phyloP scores from a whole-genome alignment of 2,797 vertebrate species.

The Alectoris magna region DNA sequence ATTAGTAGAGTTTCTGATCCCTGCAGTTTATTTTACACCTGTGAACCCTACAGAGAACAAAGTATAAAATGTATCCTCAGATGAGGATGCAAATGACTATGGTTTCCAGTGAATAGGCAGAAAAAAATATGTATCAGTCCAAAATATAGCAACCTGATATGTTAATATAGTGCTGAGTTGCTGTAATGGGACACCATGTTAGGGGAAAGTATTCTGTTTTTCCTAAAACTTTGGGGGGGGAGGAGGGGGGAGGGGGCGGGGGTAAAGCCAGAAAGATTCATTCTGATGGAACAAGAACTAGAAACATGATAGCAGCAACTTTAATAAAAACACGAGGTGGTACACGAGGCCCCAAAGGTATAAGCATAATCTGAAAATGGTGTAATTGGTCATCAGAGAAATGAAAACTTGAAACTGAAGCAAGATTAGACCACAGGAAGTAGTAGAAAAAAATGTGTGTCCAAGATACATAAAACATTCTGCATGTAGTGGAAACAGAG shows the following conservation, averaged over 20 bases:
- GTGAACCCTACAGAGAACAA: neutral
- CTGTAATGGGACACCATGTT: neutral
- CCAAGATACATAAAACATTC: neutral
- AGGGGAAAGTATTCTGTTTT: neutral
- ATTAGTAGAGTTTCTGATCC: neutral
- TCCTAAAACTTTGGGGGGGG: neutral
- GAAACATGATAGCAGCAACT: neutral
- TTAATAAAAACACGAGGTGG: neutral
- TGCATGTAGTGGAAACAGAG: neutral
- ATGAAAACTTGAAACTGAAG: neutral
- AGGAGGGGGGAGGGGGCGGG: too few species aligned
- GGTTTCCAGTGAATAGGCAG: neutral
- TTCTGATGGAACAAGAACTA: neutral
- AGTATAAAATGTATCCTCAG: neutral
- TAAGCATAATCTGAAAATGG: neutral
- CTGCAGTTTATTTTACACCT: neutral
- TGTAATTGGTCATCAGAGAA: neutral
- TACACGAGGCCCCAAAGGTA: neutral
- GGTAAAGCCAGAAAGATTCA: neutral
- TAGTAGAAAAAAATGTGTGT: neutral
- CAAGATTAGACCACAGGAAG: neutral
- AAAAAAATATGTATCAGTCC: neutral
- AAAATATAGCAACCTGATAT: neutral
- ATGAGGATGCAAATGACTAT: neutral
- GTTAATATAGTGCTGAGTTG: neutral